These are phyloP conservation scores for Oryzaephilus surinamensis DNA, from an alignment of 1,140 invertebrate species.

Conservation along the genomic window DNA sequence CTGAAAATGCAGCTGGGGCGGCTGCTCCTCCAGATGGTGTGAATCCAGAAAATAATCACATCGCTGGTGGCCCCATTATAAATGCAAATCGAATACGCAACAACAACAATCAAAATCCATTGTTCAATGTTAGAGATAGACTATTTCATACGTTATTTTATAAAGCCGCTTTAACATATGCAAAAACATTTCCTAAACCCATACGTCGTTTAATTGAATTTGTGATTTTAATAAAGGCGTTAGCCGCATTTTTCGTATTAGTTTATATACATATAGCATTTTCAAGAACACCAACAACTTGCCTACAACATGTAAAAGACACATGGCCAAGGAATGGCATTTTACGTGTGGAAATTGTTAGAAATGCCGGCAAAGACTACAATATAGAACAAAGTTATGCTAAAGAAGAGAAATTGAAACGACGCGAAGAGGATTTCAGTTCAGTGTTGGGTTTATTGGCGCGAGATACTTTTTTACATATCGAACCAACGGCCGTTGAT, in stretches of 20 bases:
- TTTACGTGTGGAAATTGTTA: conserved; percentile 87
- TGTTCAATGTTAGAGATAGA: conserved; percentile 79
- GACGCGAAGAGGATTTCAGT: conserved; percentile 53
- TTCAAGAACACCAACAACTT: conserved; percentile 85
- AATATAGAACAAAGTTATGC: conserved; percentile 72
- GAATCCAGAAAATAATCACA: conserved; percentile 42
- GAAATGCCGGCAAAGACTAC: conserved; percentile 56
- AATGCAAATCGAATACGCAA: conserved; percentile 45
- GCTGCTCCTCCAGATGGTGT: conserved; percentile 20
- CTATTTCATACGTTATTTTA: conserved; percentile 95
- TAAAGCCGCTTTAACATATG: conserved; percentile 81
- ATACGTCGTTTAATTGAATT: conserved; percentile 84
- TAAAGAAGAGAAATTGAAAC: conserved; percentile 60
- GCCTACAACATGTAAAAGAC: conserved; percentile 79
- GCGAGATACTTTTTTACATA: conserved; percentile 60
- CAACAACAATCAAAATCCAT: conserved; percentile 55
- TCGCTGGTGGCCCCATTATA: conserved; percentile 40
- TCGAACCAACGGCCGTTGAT: conserved; percentile 55
- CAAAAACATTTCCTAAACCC: conserved; percentile 74
- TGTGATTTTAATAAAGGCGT: conserved; percentile 78
- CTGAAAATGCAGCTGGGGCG: no score
- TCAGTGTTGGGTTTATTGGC: conserved; percentile 54
- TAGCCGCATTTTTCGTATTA: conserved; percentile 81
- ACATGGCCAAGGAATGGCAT: conserved; percentile 94
- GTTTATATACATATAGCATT: conserved; percentile 93